Conservation (phyloP, 2,113 vertebrate species). For the Epinephelus moara region DNA sequence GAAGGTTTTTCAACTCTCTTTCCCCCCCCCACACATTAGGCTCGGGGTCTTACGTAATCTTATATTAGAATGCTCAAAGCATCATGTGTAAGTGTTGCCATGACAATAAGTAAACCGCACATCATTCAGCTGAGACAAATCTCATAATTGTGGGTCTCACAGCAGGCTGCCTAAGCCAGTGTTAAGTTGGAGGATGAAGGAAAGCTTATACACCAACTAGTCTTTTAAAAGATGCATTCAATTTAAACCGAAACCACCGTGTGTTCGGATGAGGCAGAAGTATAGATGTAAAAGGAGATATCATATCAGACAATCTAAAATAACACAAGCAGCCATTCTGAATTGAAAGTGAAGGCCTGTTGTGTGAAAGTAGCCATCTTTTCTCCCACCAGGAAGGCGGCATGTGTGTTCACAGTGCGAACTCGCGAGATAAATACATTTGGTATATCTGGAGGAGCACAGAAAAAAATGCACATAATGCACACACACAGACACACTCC, state of each 20-base stretch:
- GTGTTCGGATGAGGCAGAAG: background rate
- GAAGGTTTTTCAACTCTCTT: background rate
- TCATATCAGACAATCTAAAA: background rate
- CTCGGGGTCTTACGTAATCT: slow-evolving; percentile 4
- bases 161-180: background rate
- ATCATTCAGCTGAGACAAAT: slow-evolving; percentile 44
- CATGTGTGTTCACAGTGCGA: slow-evolving; percentile 8
- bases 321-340: background rate
- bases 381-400: background rate
- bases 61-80: slow-evolving; percentile 23
- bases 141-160: slow-evolving; percentile 23
- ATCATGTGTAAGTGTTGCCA: slow-evolving; percentile 39
- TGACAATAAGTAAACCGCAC: slow-evolving; percentile 24
- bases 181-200: background rate
- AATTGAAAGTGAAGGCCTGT: slow-evolving; percentile 13
- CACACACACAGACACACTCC: slow-evolving; percentile 25
- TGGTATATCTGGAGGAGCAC: slow-evolving; percentile 23
- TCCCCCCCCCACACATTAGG: too few relatives aligned
- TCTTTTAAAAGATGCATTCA: slow-evolving; percentile 5
- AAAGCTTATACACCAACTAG: background rate
- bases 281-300: background rate
- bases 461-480: slow-evolving; percentile 29
- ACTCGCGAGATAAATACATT: slow-evolving; percentile 10
- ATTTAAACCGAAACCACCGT: background rate
- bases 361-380: slow-evolving; percentile 26